A percentile compares a stretch with the other conserved stretches of the same genome.
Conservation (phyloP, 2,113 vertebrate genomes). For the Xenus cinereus region DNA sequence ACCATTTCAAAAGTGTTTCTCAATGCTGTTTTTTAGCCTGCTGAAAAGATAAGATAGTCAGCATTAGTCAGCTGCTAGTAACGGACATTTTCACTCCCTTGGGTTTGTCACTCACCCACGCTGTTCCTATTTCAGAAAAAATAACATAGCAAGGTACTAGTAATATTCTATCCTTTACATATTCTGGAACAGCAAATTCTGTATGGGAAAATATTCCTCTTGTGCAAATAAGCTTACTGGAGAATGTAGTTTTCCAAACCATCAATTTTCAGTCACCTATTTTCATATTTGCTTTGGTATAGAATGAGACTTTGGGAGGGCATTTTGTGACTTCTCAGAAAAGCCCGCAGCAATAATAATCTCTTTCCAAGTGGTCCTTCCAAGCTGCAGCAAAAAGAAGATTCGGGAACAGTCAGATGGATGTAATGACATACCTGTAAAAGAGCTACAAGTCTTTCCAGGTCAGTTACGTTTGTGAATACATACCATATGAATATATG, state of each 20-base stretch:
- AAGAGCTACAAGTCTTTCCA: background rate
- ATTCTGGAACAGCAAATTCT: background rate
- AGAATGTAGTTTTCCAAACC: background rate
- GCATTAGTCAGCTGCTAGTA: background rate
- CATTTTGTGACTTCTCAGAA: background rate
- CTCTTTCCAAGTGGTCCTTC: background rate
- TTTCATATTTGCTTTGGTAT: background rate
- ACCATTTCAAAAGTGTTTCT: background rate
- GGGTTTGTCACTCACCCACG: background rate
- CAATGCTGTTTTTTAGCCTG: background rate
- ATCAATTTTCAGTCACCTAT: background rate
- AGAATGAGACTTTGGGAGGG: background rate
- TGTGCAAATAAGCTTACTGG: background rate
- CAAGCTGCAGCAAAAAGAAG: background rate
- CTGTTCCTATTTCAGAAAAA: background rate
- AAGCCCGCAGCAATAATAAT: background rate
- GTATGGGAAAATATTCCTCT: background rate
- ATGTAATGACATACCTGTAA: background rate
- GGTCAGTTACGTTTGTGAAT: background rate
- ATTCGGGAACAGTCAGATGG: background rate
- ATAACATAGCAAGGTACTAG: background rate
- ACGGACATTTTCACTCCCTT: background rate
- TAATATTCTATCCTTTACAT: background rate
- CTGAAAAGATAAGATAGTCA: background rate
- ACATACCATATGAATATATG: background rate